These are phyloP conservation scores for Struthidea cinerea DNA, from an alignment of 2,113 vertebrate genomes.

Conservation along the genomic window DNA sequence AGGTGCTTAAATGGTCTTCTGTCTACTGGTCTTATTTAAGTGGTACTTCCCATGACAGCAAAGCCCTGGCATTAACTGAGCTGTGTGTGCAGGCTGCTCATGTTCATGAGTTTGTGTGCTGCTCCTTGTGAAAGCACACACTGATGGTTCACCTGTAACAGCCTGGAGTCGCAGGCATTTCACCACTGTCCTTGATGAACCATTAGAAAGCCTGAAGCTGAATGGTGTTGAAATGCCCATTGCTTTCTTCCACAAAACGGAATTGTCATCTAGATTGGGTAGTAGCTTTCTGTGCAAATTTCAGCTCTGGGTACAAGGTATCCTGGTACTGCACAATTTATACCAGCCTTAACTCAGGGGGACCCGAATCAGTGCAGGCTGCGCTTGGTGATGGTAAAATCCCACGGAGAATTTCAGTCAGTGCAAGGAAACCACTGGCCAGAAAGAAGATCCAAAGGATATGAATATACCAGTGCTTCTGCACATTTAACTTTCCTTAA, in stretches of 20 bases:
- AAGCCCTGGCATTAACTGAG: neutral
- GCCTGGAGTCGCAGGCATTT: neutral
- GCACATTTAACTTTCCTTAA: neutral
- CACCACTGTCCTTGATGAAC: neutral
- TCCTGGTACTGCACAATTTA: neutral
- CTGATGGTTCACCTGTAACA: neutral
- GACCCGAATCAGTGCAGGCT: neutral
- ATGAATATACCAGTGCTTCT: neutral
- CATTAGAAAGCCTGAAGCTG: neutral
- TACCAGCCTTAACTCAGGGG: accelerated
- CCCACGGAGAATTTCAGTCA: neutral
- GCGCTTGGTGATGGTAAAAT: neutral
- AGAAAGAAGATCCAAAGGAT: neutral
- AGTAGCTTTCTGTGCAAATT: neutral
- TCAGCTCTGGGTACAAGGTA: neutral
- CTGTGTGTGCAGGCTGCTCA: neutral
- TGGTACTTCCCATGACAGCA: neutral
- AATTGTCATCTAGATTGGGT: neutral
- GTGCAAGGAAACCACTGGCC: neutral
- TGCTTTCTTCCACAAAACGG: accelerated
- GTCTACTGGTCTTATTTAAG: neutral
- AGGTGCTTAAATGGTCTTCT: neutral
- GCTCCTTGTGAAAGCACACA: neutral
- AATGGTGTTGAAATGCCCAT: neutral
- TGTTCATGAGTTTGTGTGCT: accelerated